Base-by-base conservation (phyloP, 2,797 vertebrate genomes). In the Rhinophrynus dorsalis region DNA sequence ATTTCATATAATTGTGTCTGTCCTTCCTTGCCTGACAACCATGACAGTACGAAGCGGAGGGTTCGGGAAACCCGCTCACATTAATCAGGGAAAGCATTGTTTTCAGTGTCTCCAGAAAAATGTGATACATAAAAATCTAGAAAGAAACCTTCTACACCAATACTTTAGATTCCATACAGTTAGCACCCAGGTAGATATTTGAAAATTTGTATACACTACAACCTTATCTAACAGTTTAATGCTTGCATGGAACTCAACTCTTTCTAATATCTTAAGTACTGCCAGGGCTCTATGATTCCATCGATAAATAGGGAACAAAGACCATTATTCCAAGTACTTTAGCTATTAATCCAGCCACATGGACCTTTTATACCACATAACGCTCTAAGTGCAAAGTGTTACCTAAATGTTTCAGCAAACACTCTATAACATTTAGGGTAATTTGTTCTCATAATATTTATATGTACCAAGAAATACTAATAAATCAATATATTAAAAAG, bases 401-500 rank as follows among this genome's bases (percentile, higher is more conserved):
- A 37, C 55, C 21, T 42, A 20, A 29, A 45, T 55, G 48, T 62
- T 62, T 11, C 50, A 70, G 38, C 23, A 70, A 51, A 35, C 52
- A 65, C 44, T 65, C 24, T 64, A 76, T 78, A 68, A 55, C 79
- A 74, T 78, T 15, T 15, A 78, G 55, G 23, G 33, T 68, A 76
- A 85, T 85, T 82, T 82, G 81, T 80, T 67, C 73, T 65, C 76
- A 61, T 75, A 79, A 20, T 79, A 82, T 73, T 75, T 81, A 83
- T 77, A 85, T 77, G 74, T 79, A 80, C 71, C 75, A 75, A 68
- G 68, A 83, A 90, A 89, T 84, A 81, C 83, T 76, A 75, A 81
- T 70, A 80, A 83, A 78, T 83, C 84, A 87, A 90, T 89, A 88
- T 77, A 83, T 82, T 35, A 80, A 81, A 90, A 88, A 92, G 91